These are phyloP conservation scores for Gymnarchus niloticus DNA, from an alignment of 2,113 vertebrate species.

Conservation along the genomic window DNA sequence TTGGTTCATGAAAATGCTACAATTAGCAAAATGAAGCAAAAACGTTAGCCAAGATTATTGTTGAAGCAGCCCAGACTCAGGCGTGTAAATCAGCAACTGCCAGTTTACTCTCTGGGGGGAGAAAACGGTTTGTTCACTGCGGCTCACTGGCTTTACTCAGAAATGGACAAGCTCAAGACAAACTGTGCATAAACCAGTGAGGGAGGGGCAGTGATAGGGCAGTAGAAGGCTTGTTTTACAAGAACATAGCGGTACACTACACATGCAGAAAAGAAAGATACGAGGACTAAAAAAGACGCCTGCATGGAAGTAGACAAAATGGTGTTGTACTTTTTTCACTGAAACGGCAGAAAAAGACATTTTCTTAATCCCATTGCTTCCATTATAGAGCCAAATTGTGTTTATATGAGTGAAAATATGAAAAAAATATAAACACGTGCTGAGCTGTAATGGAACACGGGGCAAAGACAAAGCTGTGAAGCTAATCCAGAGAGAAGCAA, in stretches of 20 bases:
- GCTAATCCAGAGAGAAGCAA: too few species aligned
- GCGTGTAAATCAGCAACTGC: neutral
- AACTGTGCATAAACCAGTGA: neutral
- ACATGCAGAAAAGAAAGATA: neutral
- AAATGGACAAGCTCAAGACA: neutral
- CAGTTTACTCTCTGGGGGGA: neutral
- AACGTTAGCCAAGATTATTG: neutral
- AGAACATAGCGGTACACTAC: neutral
- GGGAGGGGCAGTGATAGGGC: neutral
- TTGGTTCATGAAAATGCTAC: conserved; percentile 11
- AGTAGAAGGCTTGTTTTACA: neutral
- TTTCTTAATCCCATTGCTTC: too few species aligned
- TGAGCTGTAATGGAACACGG: too few species aligned
- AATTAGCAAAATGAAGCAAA: conserved; percentile 11
- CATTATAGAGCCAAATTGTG: too few species aligned
- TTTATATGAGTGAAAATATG: too few species aligned
- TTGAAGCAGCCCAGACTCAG: neutral
- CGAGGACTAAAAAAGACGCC: neutral
- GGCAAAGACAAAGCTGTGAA: too few species aligned
- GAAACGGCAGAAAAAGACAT: too few species aligned
- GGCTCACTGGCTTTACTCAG: neutral
- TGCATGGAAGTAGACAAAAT: too few species aligned
- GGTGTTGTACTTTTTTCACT: too few species aligned
- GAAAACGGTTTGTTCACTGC: neutral
- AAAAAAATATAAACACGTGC: too few species aligned